Base-by-base conservation (phyloP, 2,888 invertebrate genomes). In the Pardosa pseudoannulata region DNA sequence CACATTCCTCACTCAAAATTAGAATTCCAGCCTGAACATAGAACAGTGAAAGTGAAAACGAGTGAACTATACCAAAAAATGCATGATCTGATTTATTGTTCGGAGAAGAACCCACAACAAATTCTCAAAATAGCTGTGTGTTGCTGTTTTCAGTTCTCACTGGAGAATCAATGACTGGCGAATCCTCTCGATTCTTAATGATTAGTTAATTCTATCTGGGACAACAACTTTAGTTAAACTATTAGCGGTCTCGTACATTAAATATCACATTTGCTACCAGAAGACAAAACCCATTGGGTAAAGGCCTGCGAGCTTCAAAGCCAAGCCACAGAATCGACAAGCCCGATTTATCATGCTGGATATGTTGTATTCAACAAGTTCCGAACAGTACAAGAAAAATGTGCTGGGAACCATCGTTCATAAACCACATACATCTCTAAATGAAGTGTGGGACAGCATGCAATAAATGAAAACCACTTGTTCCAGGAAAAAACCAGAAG, bases 401-500 rank as follows among this genome's bases (percentile, higher is more conserved):
- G 41, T 46, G 41, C 41, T 46, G 41, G 16, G 41, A 2, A 16
- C 41, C 2, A 13, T 46, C 16, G 36, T 46, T 46, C 9, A 46
- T 72, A 41, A 72, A 46, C 72, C 72, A 46, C 72, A 72, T 72
- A 50, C 0, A 13, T 65, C 39, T 27, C n/a, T 62, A 62, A 23
- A 41, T 74, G 62, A 19, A 13, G 62, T 62, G 32, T 1, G 13
- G 56, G 62, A 62, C 62, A 62, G 31, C 36, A 23, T 74, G 74
- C 74, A 62, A 74, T 19, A 56, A 62, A 74, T 36, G 29, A 23
- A 32, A 74, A 32, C 62, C n/a, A 62, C 36, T 74, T 74, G 32
- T 46, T 74, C 19, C 74, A 32, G 29, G 46, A 62, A 62, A 23
- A 74, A 32, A 74, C 62, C 36, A 50, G 46, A 62, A 62, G 32